Evolutionary conservation across 2,888 invertebrate genomes (phyloP), one percentile per base, ranked within the genome.

Genomic region (Fragum sueziense): DNA sequence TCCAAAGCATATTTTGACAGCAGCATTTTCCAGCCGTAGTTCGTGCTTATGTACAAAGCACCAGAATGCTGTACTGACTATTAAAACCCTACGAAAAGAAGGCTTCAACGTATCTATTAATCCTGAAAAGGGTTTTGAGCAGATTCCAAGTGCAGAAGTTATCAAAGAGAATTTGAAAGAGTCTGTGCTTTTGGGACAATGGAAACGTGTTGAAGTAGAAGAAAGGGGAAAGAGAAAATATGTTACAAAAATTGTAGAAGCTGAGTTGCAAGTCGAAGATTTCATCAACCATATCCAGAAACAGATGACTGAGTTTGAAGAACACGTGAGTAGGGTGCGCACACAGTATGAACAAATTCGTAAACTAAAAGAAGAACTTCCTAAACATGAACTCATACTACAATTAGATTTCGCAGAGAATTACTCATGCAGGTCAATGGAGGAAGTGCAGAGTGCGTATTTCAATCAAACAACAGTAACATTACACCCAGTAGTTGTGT

Each of bases 401-500:
- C 78, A 79, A 52, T 14, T 79, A 1, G 74, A 79, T 34, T 75
- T 79, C 47, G 75, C 79, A n/a, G 82, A 84, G 74, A 84, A 85
- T 76, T 84, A 79, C 47, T 27, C 47, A 17, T 85, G 82, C 33
- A 20, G 70, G 20, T 71, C 76, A 17, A 3, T 41, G 3, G 74
- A 85, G 27, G 82, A 85, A 33, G 75, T 85, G 0, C 79, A 74
- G 33, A 74, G 67, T 31, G 79, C 79, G 3, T 80, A 84, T 68
- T 85, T 78, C 25, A 79, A 73, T 29, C 77, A 80, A 52, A 51
- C 80, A 4, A 17, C 51, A 1, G 79, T 83, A 3, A 85, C 85
- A 6, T 31, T 86, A 1, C 86, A 86, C 65, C 84, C 85, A 3
- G 52, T 70, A 22, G 86, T 86, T 9, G 59, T 74, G n/a, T 84